A percentile compares a stretch with the other conserved stretches of the same genome.
Evolutionary conservation across 2,888 invertebrate genomes (phyloP).

Genomic region (Ochropleura leucogaster): DNA sequence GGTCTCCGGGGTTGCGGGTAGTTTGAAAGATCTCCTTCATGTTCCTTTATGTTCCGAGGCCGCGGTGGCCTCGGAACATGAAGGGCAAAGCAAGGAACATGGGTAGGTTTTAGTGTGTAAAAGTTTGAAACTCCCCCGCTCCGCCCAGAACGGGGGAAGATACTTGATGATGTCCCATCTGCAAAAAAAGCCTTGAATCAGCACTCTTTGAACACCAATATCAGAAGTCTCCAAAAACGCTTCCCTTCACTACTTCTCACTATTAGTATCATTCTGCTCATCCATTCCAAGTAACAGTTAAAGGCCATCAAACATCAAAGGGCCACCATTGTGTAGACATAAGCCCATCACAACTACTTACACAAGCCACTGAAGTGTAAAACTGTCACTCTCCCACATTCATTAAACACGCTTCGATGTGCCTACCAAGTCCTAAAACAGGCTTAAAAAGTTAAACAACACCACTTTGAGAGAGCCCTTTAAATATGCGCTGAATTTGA

Average conservation of each 20-base stretch:
- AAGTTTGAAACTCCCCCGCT: too few relatives aligned
- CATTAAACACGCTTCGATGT: constrained; percentile 68
- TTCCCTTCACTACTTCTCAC: not conserved
- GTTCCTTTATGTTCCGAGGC: too few relatives aligned
- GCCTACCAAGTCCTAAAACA: constrained; percentile 72
- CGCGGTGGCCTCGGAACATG: too few relatives aligned
- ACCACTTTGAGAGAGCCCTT: constrained; percentile 80
- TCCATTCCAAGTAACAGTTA: not conserved
- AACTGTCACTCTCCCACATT: constrained; percentile 44
- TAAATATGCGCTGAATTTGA: constrained; percentile 87
- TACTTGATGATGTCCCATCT: too few relatives aligned
- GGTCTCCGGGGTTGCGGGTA: too few relatives aligned
- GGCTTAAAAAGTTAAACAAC: constrained; percentile 85
- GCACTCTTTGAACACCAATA: not conserved
- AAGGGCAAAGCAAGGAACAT: too few relatives aligned
- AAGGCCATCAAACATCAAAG: not conserved
- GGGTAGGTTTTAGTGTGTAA: too few relatives aligned
- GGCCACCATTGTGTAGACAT: not conserved
- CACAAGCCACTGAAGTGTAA: constrained; percentile 20
- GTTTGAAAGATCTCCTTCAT: too few relatives aligned
- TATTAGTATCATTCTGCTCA: not conserved
- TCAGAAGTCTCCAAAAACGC: not conserved
- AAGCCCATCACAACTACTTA: constrained; percentile 15
- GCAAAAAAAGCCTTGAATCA: not conserved
- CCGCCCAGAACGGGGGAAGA: too few relatives aligned